Conservation (phyloP, 1,140 invertebrate species). For the Ooceraea biroi region DNA sequence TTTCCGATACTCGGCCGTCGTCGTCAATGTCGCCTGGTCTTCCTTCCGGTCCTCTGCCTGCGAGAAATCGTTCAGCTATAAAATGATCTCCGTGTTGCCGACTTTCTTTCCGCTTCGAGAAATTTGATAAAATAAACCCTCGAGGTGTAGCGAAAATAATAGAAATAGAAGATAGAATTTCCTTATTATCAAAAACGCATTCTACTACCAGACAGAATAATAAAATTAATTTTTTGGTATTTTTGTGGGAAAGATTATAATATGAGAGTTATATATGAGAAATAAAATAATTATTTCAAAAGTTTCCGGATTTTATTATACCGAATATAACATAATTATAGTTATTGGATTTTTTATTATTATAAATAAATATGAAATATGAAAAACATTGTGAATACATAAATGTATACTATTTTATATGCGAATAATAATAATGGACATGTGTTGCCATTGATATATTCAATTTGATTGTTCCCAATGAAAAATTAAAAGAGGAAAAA, state of each 20-base stretch:
- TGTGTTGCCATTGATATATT: neutral
- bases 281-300: slow-evolving; percentile 7
- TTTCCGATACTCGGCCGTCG: slow-evolving; percentile 13
- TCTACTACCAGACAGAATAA: neutral
- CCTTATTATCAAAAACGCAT: neutral
- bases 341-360: neutral
- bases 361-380: neutral
- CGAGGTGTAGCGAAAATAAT: neutral
- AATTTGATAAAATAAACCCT: slow-evolving; percentile 3
- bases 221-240: neutral
- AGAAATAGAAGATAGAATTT: neutral
- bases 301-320: neutral
- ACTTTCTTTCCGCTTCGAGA: neutral
- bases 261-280: neutral
- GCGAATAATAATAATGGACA: neutral
- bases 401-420: too few species aligned
- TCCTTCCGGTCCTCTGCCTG: neutral
- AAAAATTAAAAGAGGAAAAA: slow-evolving; percentile 3
- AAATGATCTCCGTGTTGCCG: neutral
- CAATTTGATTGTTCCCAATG: neutral
- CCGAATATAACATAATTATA: neutral
- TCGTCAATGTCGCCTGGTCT: neutral
- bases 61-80: neutral
- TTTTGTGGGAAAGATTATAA: neutral
- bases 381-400: too few species aligned